Percentiles rank a stretch among this genome's conserved stretches.
phyloP scores from a whole-genome alignment of 2,888 invertebrate genomes.

The Endomychus coccineus region DNA sequence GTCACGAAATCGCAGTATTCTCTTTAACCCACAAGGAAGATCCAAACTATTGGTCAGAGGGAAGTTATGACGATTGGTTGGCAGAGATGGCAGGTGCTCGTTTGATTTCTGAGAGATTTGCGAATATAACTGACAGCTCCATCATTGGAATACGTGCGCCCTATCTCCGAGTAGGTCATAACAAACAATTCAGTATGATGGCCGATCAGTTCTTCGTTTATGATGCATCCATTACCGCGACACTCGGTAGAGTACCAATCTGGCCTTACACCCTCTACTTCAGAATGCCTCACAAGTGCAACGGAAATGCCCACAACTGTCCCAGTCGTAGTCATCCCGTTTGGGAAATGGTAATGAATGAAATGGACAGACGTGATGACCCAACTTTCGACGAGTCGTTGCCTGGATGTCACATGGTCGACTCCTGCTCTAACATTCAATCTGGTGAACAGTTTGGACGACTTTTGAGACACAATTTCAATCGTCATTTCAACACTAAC shows the following conservation, averaged over 20 bases:
- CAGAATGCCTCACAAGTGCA: conserved; percentile 93
- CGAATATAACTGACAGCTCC: conserved; percentile 86
- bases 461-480: conserved; percentile 88
- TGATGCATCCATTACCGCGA: conserved; percentile 90
- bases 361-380: conserved; percentile 86
- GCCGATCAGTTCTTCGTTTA: conserved; percentile 90
- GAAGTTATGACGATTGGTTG: conserved; percentile 84
- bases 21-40: conserved; percentile 90
- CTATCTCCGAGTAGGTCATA: conserved; percentile 84
- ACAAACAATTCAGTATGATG: conserved; percentile 97
- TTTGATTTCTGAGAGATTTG: conserved; percentile 79
- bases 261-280: conserved; percentile 98
- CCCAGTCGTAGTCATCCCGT: conserved; percentile 86
- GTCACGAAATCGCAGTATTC: conserved; percentile 88
- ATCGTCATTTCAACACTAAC: conserved; percentile 88
- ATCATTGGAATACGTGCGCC: conserved; percentile 85
- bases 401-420: conserved; percentile 91
- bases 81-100: conserved; percentile 92
- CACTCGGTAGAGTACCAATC: conserved; percentile 79
- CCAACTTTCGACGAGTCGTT: conserved; percentile 89
- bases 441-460: conserved; percentile 84
- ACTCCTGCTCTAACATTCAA: conserved; percentile 89
- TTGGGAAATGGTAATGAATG: conserved; percentile 97
- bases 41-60: conserved; percentile 82
- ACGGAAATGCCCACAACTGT: conserved; percentile 89